Conservation (phyloP, 2,113 vertebrate genomes). For the Entomyzon cyanotis region DNA sequence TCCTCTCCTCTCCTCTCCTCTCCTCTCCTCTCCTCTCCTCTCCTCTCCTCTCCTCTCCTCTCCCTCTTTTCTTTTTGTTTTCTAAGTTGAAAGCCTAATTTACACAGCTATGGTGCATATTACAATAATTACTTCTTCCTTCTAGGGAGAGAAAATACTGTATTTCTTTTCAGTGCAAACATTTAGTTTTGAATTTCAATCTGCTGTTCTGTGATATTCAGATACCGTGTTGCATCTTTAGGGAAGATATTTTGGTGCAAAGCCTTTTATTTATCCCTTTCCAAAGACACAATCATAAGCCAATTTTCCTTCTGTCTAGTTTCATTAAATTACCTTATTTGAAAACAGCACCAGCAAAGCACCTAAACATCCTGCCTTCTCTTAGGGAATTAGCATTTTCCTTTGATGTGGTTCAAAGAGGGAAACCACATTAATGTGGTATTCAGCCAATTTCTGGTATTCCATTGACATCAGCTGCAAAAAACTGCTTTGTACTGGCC, state of each 20-base stretch:
- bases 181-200: not conserved
- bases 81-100: not conserved
- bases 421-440: conserved; percentile 16
- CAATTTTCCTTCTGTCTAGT: conserved; percentile 42
- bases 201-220: not conserved
- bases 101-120: not conserved
- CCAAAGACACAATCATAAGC: conserved; percentile 13
- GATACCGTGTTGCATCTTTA: not conserved
- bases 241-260: not conserved
- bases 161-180: not conserved
- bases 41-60: too few species aligned
- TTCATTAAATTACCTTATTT: conserved; percentile 35
- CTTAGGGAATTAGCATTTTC: conserved; percentile 26
- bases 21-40: too few species aligned
- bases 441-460: conserved; percentile 11
- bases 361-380: conserved; percentile 7
- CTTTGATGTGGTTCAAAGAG: conserved; percentile 43
- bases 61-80: too few species aligned
- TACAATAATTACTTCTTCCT: not conserved
- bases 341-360: conserved; percentile 16
- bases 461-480: conserved; percentile 4
- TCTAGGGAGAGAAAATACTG: not conserved
- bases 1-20: too few species aligned
- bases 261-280: not conserved
- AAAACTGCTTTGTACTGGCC: not conserved